phyloP scores from a whole-genome alignment of 2,888 invertebrate species.

The Nasonia oneida region DNA sequence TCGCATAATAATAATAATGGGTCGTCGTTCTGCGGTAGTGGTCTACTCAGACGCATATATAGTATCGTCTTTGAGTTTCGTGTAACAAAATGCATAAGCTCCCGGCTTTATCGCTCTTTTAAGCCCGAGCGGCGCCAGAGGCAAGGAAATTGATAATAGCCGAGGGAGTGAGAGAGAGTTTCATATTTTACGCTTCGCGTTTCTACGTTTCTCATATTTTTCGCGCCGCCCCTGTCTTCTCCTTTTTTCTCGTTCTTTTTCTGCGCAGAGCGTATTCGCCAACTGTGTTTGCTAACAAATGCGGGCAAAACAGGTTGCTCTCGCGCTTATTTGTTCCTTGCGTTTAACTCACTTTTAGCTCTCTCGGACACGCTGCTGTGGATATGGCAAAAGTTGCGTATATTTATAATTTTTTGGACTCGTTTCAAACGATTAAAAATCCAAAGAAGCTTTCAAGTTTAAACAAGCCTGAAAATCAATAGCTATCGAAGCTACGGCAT shows the following conservation, averaged over 20 bases:
- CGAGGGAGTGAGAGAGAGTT: constrained; percentile 14
- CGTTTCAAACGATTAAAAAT: no score
- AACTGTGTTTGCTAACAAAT: constrained; percentile 43
- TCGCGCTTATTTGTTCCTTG: constrained; percentile 36
- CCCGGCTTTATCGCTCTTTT: constrained; percentile 29
- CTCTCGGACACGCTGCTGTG: background rate
- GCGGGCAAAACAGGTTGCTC: background rate
- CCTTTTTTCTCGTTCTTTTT: background rate
- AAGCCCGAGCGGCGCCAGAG: background rate
- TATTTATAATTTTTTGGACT: no score
- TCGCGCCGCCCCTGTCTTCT: background rate
- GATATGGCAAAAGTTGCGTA: background rate
- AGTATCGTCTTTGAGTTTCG: background rate
- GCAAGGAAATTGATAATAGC: constrained; percentile 54
- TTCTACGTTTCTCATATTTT: constrained; percentile 40
- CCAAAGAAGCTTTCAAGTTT: no score
- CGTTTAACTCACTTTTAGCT: background rate
- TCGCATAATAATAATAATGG: constrained; percentile 15
- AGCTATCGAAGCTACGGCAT: background rate
- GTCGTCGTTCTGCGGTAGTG: background rate
- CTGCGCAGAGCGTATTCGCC: background rate
- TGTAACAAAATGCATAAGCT: constrained; percentile 27
- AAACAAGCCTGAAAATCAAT: background rate
- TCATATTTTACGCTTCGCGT: constrained; percentile 42
- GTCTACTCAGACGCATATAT: background rate